Evolutionary conservation across 2,113 vertebrate species (phyloP).

Genomic region (Erythrocercus mccallii): DNA sequence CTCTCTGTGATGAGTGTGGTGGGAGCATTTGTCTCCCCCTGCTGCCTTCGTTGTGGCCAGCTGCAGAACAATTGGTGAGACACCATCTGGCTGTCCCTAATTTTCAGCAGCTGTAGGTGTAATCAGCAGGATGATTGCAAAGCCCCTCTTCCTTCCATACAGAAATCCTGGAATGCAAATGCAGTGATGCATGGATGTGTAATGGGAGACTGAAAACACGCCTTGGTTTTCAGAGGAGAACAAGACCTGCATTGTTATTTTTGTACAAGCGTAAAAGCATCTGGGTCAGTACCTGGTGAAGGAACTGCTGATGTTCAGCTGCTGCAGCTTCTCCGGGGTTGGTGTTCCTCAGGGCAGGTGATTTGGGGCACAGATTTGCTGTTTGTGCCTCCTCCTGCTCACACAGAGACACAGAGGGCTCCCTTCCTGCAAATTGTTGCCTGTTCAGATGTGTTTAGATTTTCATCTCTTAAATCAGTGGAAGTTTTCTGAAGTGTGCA

Average conservation of each 20-base stretch:
- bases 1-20: background rate
- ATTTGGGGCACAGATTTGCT: background rate
- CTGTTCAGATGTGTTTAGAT: background rate
- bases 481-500: background rate
- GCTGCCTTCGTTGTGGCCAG: conserved; percentile 12
- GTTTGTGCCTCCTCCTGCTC: background rate
- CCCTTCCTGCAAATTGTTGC: background rate
- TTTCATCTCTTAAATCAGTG: background rate
- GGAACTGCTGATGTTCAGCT: background rate
- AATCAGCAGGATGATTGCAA: conserved; percentile 27
- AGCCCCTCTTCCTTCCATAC: background rate
- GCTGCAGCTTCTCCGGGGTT: background rate
- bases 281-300: background rate
- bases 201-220: background rate
- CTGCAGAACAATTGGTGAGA: conserved; percentile 48
- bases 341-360: background rate
- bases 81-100: conserved; percentile 37
- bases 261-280: background rate
- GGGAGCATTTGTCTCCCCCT: conserved; percentile 10
- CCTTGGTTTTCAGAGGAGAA: background rate
- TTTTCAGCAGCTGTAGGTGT: conserved; percentile 44
- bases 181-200: background rate
- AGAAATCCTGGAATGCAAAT: background rate
- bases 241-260: background rate
- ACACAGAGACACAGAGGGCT: background rate